Base-by-base conservation (phyloP, 2,113 vertebrate genomes). In the Loxodonta africana region DNA sequence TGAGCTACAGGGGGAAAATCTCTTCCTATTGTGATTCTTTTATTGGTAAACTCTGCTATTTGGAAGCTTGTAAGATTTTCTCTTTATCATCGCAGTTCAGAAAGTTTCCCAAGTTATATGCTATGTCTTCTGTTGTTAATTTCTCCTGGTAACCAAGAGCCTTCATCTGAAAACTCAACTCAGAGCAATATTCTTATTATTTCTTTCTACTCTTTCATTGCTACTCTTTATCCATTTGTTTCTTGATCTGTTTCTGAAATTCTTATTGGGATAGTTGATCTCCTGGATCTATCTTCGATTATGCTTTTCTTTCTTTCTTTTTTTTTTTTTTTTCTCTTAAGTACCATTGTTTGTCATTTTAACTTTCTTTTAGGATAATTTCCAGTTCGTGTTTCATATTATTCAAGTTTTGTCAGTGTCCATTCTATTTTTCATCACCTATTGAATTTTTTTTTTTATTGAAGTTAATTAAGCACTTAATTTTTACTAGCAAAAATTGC, bases 111-210 rank as follows among this genome's bases (percentile, higher is more conserved):
- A 67, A 63, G 17, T 90, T 77, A 44, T 51, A 62, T 3, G 78
- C 12, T 89, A 23, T 33, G 25, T 60, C 28, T 80, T 90, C 81
- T 82, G 44, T 74, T 95, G n/a, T 69, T 84, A 84, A 77, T 73
- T 14, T 93, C 14, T 11, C 8, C 30, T 82, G n/a, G 11, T 25
- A 83, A 74, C 83, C 28, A 90, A 30, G 80, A 92, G 33, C 17
- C 18, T 94, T 92, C 11, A 95, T 86, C 15, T 91, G 80, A 87
- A 89, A 97, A 90, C 26, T 71, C 37, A 83, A 15, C 14, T 90
- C 57, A 81, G 53, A 63, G n/a, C 88, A 92, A 41, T 76, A 80
- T 28, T 73, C 30, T 82, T n/a, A 37, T 83, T 87, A 57, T 88
- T 82, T 83, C 33, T 87, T 37, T 37, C 37, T 37, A 37, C 37